Base-by-base conservation (phyloP, 2,797 vertebrate species). In the Lacerta viridis region DNA sequence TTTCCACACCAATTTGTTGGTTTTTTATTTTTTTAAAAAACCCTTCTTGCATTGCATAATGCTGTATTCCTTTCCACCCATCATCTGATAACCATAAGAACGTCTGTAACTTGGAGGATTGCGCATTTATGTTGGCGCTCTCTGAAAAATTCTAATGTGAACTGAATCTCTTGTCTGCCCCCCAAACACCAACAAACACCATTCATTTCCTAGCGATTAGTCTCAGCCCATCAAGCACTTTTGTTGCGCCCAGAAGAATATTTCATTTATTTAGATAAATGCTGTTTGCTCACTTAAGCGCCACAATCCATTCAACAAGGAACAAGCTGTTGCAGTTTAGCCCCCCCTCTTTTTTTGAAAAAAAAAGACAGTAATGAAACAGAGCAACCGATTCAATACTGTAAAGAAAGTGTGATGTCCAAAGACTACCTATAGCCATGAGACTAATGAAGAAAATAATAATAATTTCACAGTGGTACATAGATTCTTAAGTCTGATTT, bases 201-300 rank as follows among this genome's bases (percentile, higher is more conserved):
- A 96, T 95, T 96, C 94, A 95, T 97, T 96, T 96, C 95, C 95
- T 93, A 95, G 93, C 93, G 95, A 96, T 96, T 96, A 94, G 92
- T 94, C 96, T 96, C 95, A 96, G 92, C 85, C 95, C 95, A 96
- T 95, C 94, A 96, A 94, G 95, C 84, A 0, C 83, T 95, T 96
- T 95, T 94, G 95, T 95, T 94, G 93, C 96, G 94, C 92, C 95
- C 95, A 92, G 94, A 97, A 97, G 95, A 97, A 96, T 96, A 96
- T 96, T 97, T 96, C 92, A 93, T 96, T 96, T 97, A 95, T 96
- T 97, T 96, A 96, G 94, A 95, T 96, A 96, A 96, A 81, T 91
- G 93, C 83, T 95, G 94, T 96, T 97, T 95, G 93, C 93, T 97
- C 93, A 92, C 90, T 95, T 95, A 95, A 33, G 92, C 95, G 91